Evolutionary conservation across 2,888 invertebrate species (phyloP), one percentile per base, ranked within the genome.

Genomic region (Diachrysia chrysitis): DNA sequence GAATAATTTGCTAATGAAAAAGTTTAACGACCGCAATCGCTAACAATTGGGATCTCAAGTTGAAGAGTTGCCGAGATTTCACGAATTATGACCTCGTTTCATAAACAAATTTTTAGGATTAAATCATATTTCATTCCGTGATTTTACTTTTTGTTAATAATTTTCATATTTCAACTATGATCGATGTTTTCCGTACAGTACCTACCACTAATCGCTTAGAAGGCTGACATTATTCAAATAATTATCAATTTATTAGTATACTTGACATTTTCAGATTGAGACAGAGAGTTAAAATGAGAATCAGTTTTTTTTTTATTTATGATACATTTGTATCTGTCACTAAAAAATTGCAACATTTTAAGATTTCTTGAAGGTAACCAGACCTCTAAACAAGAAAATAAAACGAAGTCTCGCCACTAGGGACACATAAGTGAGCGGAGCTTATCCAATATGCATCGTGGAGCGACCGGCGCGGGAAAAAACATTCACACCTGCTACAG

Each of bases 1-100:
- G 63, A 71, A 72, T 70, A 73, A 76, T 75, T 68, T 58, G 59
- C 58, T 73, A 78, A 82, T 82, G 73, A 72, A 78, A 74, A 76
- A 80, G 73, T 78, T 75, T 66, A 66, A 74, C 63, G 69, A 61
- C 63, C 64, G 54, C 63, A 19, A 63, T 70, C 59, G 62, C 56
- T 53, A 37, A 57, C 48, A 58, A 73, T 64, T 63, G 57, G 12
- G 67, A 69, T 66, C 60, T 66, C 64, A 53, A 67, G 48, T 29
- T 58, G 63, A 66, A 7, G 54, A 71, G 58, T 69, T 57, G 53
- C n/a, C 57, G 48, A 55, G 63, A 51, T 57, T 75, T 57, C 17
- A 42, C 23, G 25, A 79, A 69, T 73, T 37, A 73, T 66, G 66
- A 58, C 65, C 48, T 68, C 48, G 62, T 73, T 70, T 73, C 17